Conservation (phyloP, 1,140 invertebrate genomes). For the Papilio xuthus region DNA sequence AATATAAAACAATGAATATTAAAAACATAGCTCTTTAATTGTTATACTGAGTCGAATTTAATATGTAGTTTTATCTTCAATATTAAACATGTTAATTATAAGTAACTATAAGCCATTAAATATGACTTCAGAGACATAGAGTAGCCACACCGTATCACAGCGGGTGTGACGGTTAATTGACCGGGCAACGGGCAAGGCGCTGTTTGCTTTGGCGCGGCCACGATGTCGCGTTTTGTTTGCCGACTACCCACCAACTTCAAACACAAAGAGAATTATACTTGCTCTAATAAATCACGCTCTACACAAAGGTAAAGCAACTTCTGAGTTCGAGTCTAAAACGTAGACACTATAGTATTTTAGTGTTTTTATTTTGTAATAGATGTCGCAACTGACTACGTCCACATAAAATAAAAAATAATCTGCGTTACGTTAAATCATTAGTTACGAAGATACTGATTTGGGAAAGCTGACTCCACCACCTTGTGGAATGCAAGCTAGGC, state of each 20-base stretch:
- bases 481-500: too few species aligned
- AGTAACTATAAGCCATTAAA: conserved; percentile 1
- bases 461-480: too few species aligned
- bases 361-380: not conserved
- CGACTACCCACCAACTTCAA: conserved; percentile 19
- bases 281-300: conserved; percentile 22
- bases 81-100: not conserved
- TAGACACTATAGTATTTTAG: not conserved
- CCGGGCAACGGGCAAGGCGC: conserved; percentile 28
- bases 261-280: conserved; percentile 16
- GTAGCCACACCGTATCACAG: conserved; percentile 16
- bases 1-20: too few species aligned
- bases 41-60: too few species aligned
- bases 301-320: not conserved
- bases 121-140: conserved; percentile 5
- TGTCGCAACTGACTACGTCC: too few species aligned
- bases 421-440: too few species aligned
- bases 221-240: conserved; percentile 26
- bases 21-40: too few species aligned
- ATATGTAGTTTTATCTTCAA: too few species aligned
- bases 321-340: not conserved
- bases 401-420: too few species aligned
- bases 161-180: conserved; percentile 38
- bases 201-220: conserved; percentile 30
- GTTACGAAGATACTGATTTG: too few species aligned